phyloP scores from a whole-genome alignment of 2,888 invertebrate genomes.

The Drosophila kambysellisi region DNA sequence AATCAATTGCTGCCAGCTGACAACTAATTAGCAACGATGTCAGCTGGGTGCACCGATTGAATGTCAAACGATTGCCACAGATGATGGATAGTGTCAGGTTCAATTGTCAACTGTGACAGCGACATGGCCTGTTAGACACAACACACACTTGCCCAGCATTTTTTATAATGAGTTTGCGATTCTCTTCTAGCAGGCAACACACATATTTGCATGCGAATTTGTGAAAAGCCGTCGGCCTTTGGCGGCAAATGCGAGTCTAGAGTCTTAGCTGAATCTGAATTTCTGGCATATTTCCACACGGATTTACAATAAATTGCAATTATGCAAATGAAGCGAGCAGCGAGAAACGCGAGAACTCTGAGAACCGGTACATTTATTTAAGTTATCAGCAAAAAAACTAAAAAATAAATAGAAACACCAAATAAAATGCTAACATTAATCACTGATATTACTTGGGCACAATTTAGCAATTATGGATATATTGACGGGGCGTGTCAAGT shows the following conservation, averaged over 20 bases:
- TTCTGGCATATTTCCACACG: conserved; percentile 74
- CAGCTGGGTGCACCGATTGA: conserved; percentile 51
- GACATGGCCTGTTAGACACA: conserved; percentile 5
- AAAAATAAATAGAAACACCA: conserved; percentile 1
- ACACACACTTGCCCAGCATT: conserved; percentile 18
- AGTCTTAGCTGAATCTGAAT: conserved; percentile 37
- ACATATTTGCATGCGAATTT: conserved; percentile 41
- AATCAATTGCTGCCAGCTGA: conserved; percentile 42
- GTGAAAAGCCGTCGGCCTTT: conserved; percentile 73
- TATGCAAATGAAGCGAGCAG: conserved; percentile 65
- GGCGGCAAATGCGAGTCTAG: conserved; percentile 34
- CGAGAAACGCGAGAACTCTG: conserved; percentile 20
- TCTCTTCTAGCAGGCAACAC: conserved; percentile 12
- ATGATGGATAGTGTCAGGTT: conserved; percentile 55
- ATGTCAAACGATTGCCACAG: conserved; percentile 47
- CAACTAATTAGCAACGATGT: conserved; percentile 62
- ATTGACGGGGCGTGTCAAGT: conserved; percentile 72
- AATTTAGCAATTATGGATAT: conserved; percentile 73
- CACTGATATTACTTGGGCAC: conserved; percentile 59
- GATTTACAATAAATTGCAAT: conserved; percentile 78
- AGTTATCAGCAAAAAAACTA: neutral
- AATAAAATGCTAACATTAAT: conserved; percentile 61
- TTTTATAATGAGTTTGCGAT: conserved; percentile 44
- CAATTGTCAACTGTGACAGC: conserved; percentile 46
- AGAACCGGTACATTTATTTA: conserved; percentile 38